Base-by-base conservation (phyloP, 2,797 vertebrate species). In the Decapterus maruadsi region DNA sequence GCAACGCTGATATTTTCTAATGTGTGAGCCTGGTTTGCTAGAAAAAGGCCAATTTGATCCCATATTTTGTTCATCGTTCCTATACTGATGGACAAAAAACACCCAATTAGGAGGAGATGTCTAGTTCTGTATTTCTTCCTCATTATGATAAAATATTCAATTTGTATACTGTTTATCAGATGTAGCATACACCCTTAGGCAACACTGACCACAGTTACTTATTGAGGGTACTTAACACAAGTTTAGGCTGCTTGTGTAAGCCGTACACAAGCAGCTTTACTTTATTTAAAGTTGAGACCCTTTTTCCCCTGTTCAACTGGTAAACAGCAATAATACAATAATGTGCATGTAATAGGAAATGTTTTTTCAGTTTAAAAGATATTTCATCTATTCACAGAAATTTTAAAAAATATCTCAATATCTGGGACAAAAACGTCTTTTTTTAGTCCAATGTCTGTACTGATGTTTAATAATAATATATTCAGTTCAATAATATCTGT, bases 1-100 rank as follows among this genome's bases (percentile, higher is more conserved):
- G 72, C 63, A 72, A 64, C 65, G 77, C 58, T 62, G 42, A 68
- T 82, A 68, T 78, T 72, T 56, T 70, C 68, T 50, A 58, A 80
- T 67, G 22, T 78, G 48, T 57, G 36, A 76, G 56, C 9, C 40
- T 55, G 31, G 26, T 59, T 74, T 62, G 40, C 5, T 11, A 31
- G 29, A 81, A 57, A 67, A 56, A 8, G 26, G 7, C 63, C 19
- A 2, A 58, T 70, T 20, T 70, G 14, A 31, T 19, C 22, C 8
- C 77, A 12, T 31, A 40, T 69, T 29, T 75, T 64, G 36, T 51
- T 70, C 42, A 40, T 34, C 46, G 4, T 16, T 4, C 29, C 29
- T 34, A 0, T 34, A 0, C 50, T 55, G 59, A 50, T 11, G 16
- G 17, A 56, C 45, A 38, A 34, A 50, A 55, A 55, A 26, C 31